Conservation (phyloP, 2,113 vertebrate species). For the Panthera tigris region DNA sequence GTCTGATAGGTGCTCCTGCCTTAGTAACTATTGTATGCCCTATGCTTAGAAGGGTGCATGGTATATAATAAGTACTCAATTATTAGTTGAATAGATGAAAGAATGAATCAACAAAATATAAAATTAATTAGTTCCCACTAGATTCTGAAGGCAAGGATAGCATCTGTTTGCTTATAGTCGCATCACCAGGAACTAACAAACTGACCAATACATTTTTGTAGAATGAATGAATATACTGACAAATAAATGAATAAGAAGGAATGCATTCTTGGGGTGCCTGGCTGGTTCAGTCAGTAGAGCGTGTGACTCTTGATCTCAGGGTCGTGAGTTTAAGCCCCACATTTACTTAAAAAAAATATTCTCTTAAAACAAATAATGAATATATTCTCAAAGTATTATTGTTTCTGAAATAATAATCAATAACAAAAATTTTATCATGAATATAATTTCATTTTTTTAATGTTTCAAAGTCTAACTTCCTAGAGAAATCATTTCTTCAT, state of each 20-base stretch:
- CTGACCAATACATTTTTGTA: not conserved
- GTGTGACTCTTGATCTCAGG: not conserved
- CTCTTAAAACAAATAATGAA: not conserved
- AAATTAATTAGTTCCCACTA: not conserved
- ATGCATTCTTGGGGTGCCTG: not conserved
- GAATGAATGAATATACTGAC: not conserved
- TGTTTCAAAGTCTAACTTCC: constrained; percentile 42
- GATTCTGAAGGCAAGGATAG: not conserved
- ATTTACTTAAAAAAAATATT: not conserved
- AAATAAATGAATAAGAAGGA: not conserved
- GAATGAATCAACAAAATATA: not conserved
- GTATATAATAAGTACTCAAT: not conserved
- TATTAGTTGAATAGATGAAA: not conserved
- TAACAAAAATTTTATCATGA: not conserved
- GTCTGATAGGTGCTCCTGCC: too few species aligned
- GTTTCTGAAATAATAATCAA: constrained; percentile 7
- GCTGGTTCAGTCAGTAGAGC: not conserved
- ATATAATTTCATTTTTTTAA: constrained; percentile 11
- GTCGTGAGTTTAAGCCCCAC: not conserved
- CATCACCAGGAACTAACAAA: not conserved
- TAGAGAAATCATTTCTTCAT: not conserved
- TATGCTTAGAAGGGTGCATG: not conserved
- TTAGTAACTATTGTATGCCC: not conserved
- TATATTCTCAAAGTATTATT: not conserved
- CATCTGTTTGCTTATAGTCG: not conserved